Evolutionary conservation across 1,140 invertebrate genomes (phyloP), one percentile per base, ranked within the genome.

Genomic region (Atta cephalotes): DNA sequence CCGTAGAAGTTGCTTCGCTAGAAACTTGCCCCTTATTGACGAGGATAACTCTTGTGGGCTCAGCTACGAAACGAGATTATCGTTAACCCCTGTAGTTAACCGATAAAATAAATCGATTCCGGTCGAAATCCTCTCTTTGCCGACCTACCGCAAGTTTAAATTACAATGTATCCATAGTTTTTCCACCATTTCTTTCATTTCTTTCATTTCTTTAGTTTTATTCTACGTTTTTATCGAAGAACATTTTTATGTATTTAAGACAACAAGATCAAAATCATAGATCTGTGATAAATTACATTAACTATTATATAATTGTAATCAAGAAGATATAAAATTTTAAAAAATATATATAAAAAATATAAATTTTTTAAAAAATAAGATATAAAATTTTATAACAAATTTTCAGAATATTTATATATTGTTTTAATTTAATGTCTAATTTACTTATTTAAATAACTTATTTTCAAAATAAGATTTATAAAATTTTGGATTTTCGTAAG

Each of bases 11-110:
- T 81, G 78, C 66, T 71, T 62, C 56, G 68, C 49, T 60, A 49
- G 63, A 82, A 82, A 82, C 85, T 82, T 80, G 78, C 16, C 68
- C 25, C 86, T 88, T 85, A 81, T 88, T 65, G 51, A 35, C 53
- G 39, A 85, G 62, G 31, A 31, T 63, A 85, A 81, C 71, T 82
- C 82, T 53, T 80, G 65, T 88, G 89, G 84, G 79, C 86, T 76
- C 58, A 78, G 62, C 60, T 71, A n/a, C 58, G 88, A 71, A 91
- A 92, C 88, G 86, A 92, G 90, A 89, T 91, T 92, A 91, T 86
- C 71, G 91, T 93, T 93, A 94, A 92, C 86, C 89, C 39, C 91
- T 68, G 89, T 87, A 92, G 92, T 94, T 93, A 92, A 90, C 89
- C 86, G 70, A 81, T 51, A 66, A 86, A 45, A 51, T 84, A 87